Conservation (phyloP, 2,797 vertebrate species). For the Paratrypauchen microcephalus region DNA sequence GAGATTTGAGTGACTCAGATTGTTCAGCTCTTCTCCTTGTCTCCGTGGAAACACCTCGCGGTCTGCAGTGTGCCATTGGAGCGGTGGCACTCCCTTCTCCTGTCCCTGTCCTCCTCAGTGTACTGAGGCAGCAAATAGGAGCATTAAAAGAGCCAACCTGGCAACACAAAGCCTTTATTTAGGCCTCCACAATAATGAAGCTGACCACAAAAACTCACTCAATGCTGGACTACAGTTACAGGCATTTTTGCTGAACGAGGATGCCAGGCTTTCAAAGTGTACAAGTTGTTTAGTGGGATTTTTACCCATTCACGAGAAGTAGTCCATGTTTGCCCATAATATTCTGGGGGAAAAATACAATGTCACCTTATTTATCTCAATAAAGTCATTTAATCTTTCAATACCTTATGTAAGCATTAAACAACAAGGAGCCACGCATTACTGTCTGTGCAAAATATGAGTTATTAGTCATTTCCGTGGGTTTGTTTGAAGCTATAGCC, state of each 20-base stretch:
- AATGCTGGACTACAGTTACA: slow-evolving; percentile 2
- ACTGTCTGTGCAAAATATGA: too few species aligned
- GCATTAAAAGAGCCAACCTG: slow-evolving; percentile 38
- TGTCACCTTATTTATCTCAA: too few species aligned
- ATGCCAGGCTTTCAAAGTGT: neutral
- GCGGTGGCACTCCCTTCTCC: slow-evolving; percentile 18
- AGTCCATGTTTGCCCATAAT: neutral
- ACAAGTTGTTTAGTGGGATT: neutral
- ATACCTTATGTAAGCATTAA: too few species aligned
- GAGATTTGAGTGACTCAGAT: slow-evolving; percentile 5
- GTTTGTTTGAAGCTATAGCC: too few species aligned
- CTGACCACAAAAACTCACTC: slow-evolving; percentile 10
- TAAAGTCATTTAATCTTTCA: too few species aligned
- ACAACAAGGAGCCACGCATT: too few species aligned
- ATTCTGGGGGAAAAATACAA: too few species aligned
- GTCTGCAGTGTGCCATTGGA: slow-evolving; percentile 29
- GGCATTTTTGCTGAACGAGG: neutral
- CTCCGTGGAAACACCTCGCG: slow-evolving; percentile 38
- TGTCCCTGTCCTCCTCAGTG: slow-evolving; percentile 13
- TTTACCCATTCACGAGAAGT: neutral
- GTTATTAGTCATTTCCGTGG: too few species aligned
- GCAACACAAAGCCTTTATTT: slow-evolving; percentile 60
- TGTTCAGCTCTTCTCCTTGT: slow-evolving; percentile 14
- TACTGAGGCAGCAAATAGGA: slow-evolving; percentile 34
- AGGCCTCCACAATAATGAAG: slow-evolving; percentile 33